Evolutionary conservation across 2,797 vertebrate species (phyloP), one percentile per base, ranked within the genome.

Genomic region (Tragopan temminckii): DNA sequence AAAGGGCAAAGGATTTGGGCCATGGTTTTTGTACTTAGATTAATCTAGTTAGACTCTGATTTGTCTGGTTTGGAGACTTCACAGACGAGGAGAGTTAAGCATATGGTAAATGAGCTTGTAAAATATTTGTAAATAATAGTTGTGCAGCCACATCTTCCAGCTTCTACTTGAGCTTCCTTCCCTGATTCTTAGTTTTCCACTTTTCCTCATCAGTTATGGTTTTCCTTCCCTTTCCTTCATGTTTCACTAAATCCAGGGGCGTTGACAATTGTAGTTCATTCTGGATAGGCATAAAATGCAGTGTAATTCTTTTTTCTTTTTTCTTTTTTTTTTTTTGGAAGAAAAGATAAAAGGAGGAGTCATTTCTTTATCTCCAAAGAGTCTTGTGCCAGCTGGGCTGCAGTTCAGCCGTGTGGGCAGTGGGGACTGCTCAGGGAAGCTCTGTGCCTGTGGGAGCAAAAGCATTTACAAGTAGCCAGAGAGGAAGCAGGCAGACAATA

Each of bases 1-100:
- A 88, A 90, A 86, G 78, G 85, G 67, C 77, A 86, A 74, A 93
- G 88, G 68, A 95, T 85, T 58, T 88, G 71, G 93, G 94, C 91
- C 85, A 66, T 42, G 91, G 9, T 4, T 67, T 94, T 94, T 88
- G 43, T 45, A 79, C 46, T 92, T 76, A 76, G 80, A 93, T 95
- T 88, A 83, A 92, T 94, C 91, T 57, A 46, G 46, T 89, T 89
- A 53, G 27, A 76, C 50, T 88, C 42, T 81, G 74, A 55, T 84
- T 88, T 84, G 80, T 93, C 89, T 79, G 57, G 63, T 79, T 57
- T 86, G 77, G 43, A 94, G 74, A 74, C 74, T 90, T 90, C 78
- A 68, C 88, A 88, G 79, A 83, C 48, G 25, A 5, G 61, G 77
- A 76, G 70, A 86, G 36, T 91, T 70, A 38, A 53, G 40, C 53